Evolutionary conservation across 1,140 invertebrate species (phyloP), one percentile per base, ranked within the genome.

Genomic region (Homarus americanus): DNA sequence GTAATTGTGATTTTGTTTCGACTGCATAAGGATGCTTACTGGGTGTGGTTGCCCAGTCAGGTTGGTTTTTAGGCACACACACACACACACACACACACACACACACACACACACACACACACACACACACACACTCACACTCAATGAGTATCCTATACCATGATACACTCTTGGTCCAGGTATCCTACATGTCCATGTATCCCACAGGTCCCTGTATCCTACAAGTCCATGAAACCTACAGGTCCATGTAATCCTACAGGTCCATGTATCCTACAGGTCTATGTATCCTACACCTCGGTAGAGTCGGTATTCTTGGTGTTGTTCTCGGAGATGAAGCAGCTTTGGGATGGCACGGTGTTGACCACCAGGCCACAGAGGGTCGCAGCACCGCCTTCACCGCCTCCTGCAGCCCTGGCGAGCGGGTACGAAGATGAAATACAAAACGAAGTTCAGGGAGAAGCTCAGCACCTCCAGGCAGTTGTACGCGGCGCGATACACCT

Each of bases 371-470:
- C n/a, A 1, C 80, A 32, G 20, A 73, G n/a, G n/a, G 53, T 34
- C 36, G 24, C 49, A 75, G 66, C 44, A 9, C 5, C 53, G 63
- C 72, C 49, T 58, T 53, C 38, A 89, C 73, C 58, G 44, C 87
- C 63, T 82, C 41, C 32, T 73, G 79, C 44, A 92, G 72, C 24
- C 82, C 85, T 5, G 63, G 69, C 83, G n/a, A n/a, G n/a, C n/a
- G n/a, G n/a, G n/a, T n/a, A 92, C 85, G 41, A 92, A 84, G 32
- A 69, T 66, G 88, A 92, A 92, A 86, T 92, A 92, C 17, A 92
- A 80, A 4, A 92, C 69, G 36, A 92, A 91, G 53, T 92, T 92
- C 24, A 91, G 85, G 0, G 89, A 92, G 32, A 91, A 91, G 5
- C 92, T 90, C 32, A 92, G 79, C 17, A 88, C 75, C 75, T 92